Conservation (phyloP, 2,113 vertebrate species). For the Pituophis catenifer region DNA sequence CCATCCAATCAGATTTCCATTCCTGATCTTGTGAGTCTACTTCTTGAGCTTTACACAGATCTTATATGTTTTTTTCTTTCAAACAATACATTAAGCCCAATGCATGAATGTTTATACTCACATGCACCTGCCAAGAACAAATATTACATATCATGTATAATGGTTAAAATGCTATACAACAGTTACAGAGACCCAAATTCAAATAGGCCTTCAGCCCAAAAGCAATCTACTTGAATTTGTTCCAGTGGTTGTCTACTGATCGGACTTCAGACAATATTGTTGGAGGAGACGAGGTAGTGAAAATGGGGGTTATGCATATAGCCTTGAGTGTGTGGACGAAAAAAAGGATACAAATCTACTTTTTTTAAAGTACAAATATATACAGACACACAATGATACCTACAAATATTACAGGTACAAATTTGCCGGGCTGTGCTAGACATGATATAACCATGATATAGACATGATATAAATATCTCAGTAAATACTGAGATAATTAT, state of each 20-base stretch:
- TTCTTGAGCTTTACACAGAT: neutral
- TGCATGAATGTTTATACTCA: neutral
- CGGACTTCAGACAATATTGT: neutral
- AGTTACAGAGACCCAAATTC: neutral
- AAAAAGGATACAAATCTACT: neutral
- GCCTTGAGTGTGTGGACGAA: neutral
- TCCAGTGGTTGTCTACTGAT: neutral
- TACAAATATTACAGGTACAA: neutral
- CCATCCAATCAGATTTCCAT: neutral
- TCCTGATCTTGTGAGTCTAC: neutral
- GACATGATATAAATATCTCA: neutral
- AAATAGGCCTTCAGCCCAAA: neutral
- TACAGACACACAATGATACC: neutral
- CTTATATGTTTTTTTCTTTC: neutral
- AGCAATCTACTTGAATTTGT: neutral
- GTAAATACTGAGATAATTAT: slow-evolving; percentile 20
- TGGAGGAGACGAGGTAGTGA: neutral
- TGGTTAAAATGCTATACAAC: neutral
- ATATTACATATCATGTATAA: neutral
- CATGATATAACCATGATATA: slow-evolving; percentile 3
- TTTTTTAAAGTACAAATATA: neutral
- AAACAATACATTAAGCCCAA: neutral
- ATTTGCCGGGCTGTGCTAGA: neutral
- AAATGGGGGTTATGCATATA: neutral
- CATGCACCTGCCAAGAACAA: neutral